Evolutionary conservation across 2,797 vertebrate genomes (phyloP).

Genomic region (Centropyge bicolor): DNA sequence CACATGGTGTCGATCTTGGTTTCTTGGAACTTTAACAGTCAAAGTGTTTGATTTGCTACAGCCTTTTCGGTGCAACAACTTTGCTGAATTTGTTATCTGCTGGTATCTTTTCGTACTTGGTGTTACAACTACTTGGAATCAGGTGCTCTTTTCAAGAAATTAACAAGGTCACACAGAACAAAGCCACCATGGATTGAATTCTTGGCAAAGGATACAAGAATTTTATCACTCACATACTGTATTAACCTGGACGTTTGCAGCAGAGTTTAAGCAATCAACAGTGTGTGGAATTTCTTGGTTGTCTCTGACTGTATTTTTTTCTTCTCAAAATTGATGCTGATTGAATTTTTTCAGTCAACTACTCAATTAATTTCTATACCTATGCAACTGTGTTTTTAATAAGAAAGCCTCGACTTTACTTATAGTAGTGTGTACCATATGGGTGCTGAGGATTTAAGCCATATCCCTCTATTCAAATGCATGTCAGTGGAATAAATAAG

Average conservation of each 20-base stretch:
- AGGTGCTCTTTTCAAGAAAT: background rate
- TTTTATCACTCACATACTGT: background rate
- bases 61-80: background rate
- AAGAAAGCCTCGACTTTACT: background rate
- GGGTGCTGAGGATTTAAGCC: slow-evolving; percentile 42
- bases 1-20: background rate
- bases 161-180: slow-evolving; percentile 15
- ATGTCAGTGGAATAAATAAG: slow-evolving; percentile 63
- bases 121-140: background rate
- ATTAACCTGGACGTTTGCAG: background rate
- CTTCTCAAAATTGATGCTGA: background rate
- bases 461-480: slow-evolving; percentile 55
- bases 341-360: background rate
- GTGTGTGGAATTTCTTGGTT: background rate
- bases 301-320: background rate
- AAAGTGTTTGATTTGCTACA: background rate
- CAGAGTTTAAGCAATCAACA: background rate
- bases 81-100: background rate
- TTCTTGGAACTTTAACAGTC: background rate
- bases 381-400: background rate
- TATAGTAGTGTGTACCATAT: slow-evolving; percentile 23
- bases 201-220: slow-evolving; percentile 1
- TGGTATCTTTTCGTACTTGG: background rate
- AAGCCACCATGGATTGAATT: slow-evolving; percentile 15
- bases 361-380: background rate